These are phyloP conservation scores for Oreocharis arfaki DNA, from an alignment of 2,113 vertebrate species.

Conservation along the genomic window DNA sequence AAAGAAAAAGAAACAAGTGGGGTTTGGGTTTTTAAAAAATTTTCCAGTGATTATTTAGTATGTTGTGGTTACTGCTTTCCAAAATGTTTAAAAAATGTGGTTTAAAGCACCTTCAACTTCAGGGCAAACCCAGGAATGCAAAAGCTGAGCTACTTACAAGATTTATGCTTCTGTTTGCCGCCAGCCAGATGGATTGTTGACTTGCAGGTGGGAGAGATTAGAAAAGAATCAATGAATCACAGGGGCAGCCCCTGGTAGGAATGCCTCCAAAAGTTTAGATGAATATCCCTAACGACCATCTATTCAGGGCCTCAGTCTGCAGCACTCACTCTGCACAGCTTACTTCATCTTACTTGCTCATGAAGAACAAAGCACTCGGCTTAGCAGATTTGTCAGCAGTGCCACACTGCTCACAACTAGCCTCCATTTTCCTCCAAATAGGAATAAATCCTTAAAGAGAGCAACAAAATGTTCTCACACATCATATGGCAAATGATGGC, in stretches of 20 bases:
- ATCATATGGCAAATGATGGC: constrained; percentile 37
- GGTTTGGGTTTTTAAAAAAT: background rate
- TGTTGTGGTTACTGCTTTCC: background rate
- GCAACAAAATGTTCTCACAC: constrained; percentile 46
- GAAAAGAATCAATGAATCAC: constrained; percentile 19
- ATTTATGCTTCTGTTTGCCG: background rate
- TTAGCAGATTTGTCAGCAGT: constrained; percentile 2
- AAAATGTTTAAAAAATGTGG: background rate
- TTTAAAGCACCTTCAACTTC: constrained; percentile 1
- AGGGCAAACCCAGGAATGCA: background rate
- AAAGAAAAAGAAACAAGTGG: background rate
- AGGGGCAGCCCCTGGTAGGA: background rate
- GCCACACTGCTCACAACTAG: background rate
- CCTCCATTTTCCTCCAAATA: background rate
- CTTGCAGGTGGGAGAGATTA: constrained; percentile 14
- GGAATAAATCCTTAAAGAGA: constrained; percentile 43
- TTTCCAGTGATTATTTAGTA: background rate
- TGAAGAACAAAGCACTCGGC: constrained; percentile 9
- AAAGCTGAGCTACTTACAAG: background rate
- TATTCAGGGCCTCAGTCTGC: background rate
- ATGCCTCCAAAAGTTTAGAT: background rate
- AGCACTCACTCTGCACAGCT: background rate
- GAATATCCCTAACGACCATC: background rate
- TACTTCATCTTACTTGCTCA: constrained; percentile 19
- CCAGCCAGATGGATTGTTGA: background rate